phyloP scores from a whole-genome alignment of 2,888 invertebrate species.

The Ophion obscuratus region DNA sequence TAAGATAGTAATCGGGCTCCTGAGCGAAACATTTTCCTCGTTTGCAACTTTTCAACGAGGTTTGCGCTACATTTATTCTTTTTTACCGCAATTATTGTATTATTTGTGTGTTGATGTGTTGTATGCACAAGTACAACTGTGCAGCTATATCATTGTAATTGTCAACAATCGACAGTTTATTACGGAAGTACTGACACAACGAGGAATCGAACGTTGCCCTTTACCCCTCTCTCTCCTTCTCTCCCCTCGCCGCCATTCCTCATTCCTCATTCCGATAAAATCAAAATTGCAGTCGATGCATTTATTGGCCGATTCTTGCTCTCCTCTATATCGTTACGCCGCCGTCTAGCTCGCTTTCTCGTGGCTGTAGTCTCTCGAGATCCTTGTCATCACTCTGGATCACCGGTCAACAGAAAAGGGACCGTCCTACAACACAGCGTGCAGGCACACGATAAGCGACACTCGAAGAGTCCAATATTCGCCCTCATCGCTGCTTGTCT shows the following conservation, averaged over 20 bases:
- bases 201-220: slow-evolving; percentile 30
- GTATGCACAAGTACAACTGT: no score
- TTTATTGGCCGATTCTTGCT: slow-evolving; percentile 29
- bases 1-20: slow-evolving; percentile 15
- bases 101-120: no score
- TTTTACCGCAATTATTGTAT: no score
- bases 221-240: not conserved
- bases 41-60: not conserved
- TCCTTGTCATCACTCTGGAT: slow-evolving; percentile 24
- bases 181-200: not conserved
- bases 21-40: slow-evolving; percentile 26
- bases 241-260: not conserved
- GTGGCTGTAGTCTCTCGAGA: slow-evolving; percentile 6
- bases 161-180: not conserved
- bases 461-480: slow-evolving; percentile 61
- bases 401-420: slow-evolving; percentile 45
- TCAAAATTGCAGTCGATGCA: slow-evolving; percentile 26
- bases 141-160: no score
- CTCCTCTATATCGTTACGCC: not conserved
- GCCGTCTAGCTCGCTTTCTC: not conserved
- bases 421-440: slow-evolving; percentile 35
- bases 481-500: slow-evolving; percentile 67
- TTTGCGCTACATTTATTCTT: no score
- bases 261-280: slow-evolving; percentile 24
- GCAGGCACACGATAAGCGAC: slow-evolving; percentile 22